Base-by-base conservation (phyloP, 1,140 invertebrate genomes). In the Aphelenchoides besseyi region DNA sequence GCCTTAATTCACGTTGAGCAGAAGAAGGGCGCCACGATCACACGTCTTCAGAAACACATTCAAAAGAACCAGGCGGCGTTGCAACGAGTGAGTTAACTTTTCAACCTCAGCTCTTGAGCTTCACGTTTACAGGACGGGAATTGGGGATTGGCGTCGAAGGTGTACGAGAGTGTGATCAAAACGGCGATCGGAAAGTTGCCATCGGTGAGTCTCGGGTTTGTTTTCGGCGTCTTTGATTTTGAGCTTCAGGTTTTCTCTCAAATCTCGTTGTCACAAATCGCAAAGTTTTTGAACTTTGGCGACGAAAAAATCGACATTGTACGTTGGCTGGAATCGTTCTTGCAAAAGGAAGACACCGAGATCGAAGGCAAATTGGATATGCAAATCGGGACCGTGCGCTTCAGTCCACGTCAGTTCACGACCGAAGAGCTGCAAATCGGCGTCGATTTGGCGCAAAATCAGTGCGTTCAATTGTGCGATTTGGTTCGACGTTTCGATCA, bases 1-100 rank as follows among this genome's bases (percentile, higher is more conserved):
- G 33, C 48, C 29, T 18, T 29, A 63, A 29, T 59, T 78, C 41
- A 23, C 41, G 41, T n/a, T 48, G 12, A 23, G 12, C 41, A 23
- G 41, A 12, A 48, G 23, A 48, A 48, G 12, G 41, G 12, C n/a
- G n/a, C 41, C 41, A 23, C 41, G 12, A 16, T 48, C 41, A 48
- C 41, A 23, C 41, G 41, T 12, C 12, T 48, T 12, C 41, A 48
- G 41, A 48, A 48, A 12, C 23, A 12, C 12, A 12, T 48, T 12
- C 55, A 16, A 5, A 59, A 59, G 5, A 29, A 29, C 55, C 5
- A 59, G 18, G 12, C 18, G 26, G 23, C 55, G 55, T 33, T 59
- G 55, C 55, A 8, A 8, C 55, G 55, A 8, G 41, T 48, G 41
- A 48, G 41, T 59, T 59, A 5, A 59, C 5, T 8, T 12, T 5